A percentile compares a stretch with the other conserved stretches of the same genome.
phyloP scores from a whole-genome alignment of 2,888 invertebrate genomes.

The Hypomecis atomaria region DNA sequence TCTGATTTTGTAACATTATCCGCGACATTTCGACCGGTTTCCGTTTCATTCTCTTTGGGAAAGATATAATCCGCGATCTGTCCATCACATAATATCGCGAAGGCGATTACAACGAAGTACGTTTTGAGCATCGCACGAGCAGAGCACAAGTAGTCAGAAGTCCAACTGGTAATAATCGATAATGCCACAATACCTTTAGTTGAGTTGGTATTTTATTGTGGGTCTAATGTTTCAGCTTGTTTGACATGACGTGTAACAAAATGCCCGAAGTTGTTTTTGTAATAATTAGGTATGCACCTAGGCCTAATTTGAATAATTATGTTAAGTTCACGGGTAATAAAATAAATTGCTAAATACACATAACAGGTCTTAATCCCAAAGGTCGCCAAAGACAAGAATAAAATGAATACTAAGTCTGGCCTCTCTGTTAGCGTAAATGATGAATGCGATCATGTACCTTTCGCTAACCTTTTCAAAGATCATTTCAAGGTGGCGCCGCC shows the following conservation, averaged over 20 bases:
- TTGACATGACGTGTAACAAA: conserved; percentile 42
- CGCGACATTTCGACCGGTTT: conserved; percentile 38
- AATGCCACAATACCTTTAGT: conserved; percentile 44
- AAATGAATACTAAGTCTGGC: too few relatives aligned
- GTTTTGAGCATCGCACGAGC: conserved; percentile 47
- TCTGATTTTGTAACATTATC: conserved; percentile 44
- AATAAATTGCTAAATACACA: too few relatives aligned
- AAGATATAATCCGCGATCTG: conserved; percentile 45
- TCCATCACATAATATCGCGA: conserved; percentile 37
- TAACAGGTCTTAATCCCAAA: too few relatives aligned
- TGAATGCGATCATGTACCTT: too few relatives aligned
- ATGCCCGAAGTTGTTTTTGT: neutral
- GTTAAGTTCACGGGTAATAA: too few relatives aligned
- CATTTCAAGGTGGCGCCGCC: too few relatives aligned
- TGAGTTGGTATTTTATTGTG: conserved; percentile 42
- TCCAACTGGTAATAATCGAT: conserved; percentile 44
- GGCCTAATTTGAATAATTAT: neutral
- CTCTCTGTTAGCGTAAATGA: too few relatives aligned
- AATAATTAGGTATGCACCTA: neutral
- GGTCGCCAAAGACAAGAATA: too few relatives aligned
- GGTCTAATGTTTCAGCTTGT: conserved; percentile 45
- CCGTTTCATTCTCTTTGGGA: conserved; percentile 33
- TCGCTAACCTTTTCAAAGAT: too few relatives aligned
- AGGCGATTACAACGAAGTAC: conserved; percentile 36
- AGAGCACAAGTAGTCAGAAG: conserved; percentile 37